Base-by-base conservation (phyloP, 2,888 invertebrate genomes). In the Melinopterus prodromus region DNA sequence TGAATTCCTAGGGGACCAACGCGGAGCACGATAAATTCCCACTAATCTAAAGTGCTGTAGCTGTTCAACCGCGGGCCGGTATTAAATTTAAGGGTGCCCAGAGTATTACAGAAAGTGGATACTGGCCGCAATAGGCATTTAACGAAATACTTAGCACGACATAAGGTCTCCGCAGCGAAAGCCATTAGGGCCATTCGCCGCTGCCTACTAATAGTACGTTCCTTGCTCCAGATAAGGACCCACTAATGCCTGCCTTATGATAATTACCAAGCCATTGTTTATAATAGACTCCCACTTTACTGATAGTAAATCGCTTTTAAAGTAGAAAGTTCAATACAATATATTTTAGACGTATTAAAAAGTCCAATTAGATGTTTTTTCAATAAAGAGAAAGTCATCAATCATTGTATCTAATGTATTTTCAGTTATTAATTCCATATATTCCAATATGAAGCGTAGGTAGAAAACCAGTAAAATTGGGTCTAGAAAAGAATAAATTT, bases 71-170 rank as follows among this genome's bases (percentile, higher is more conserved):
- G 53, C 53, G 53, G 53, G 2, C 53, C 53, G 9, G 53, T 53
- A 53, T 53, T 53, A 53, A 53, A 53, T 53, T 53, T 53, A 53
- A 53, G 53, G 53, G 53, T 9, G 53, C 53, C 53, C 53, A 53
- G 53, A 53, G 53, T 53, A 53, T 53, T 53, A 53, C 53, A 53
- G 53, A 53, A 53, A 53, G 53, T 53, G 53, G 53, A 53, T 53
- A 53, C 53, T 53, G 53, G 53, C 53, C 53, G 53, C 53, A 53
- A 53, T 53, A 53, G 53, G 53, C 53, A 53, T 53, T 53, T 53
- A 53, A 53, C 53, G 53, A 53, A 53, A 53, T 53, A 53, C 53
- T 53, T 53, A 53, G 53, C 53, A 53, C 53, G 53, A 53, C 53
- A 53, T 53, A 53, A 53, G 53, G 53, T 53, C 53, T 53, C 53